Base-by-base conservation (phyloP, 1,140 invertebrate genomes). In the Panagrolaimus sp. region DNA sequence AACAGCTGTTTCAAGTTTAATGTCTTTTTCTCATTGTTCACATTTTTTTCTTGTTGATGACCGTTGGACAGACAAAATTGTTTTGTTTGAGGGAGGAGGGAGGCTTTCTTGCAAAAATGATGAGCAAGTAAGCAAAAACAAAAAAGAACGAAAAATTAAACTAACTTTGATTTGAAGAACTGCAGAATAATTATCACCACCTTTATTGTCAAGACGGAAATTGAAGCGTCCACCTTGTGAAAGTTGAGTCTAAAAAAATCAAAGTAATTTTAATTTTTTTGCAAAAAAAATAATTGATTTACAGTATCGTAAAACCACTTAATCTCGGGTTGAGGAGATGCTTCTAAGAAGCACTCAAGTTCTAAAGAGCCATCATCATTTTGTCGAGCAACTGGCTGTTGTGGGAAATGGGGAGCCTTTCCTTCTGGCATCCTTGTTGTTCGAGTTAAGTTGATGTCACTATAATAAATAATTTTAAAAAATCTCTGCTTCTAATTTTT, bases 381-480 rank as follows among this genome's bases (percentile, higher is more conserved):
- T 87, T 96, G 93, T 74, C 91, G 88, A 74, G 96, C 96, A 38
- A 92, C 93, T 66, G 93, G 93, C 84, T 96, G 96, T 87, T 95
- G 95, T 51, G 93, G 93, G 84, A 97, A 97, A 77, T 93, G 88
- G 62, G 93, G 93, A 64, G 92, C 89, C 86, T 95, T 95, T 72
- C 92, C 92, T 27, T 74, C 76, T 13, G 75, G 74, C 77, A 78
- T 78, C n/a, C 13, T 73, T 68, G 73, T 70, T 42, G 66, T 20
- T 25, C 51, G 27, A 57, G 51, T 27, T n/a, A 27, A 57, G 27
- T 25, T 25, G 51, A 57, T 25, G 51, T 57, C 20, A 57, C 27
- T 20, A 25, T 57, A 57, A 20, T 20, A 57, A 57, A 57, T 38
- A 7, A 38, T 38, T 38, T 38, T 38, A 38, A 38, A 38, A 2